phyloP scores from a whole-genome alignment of 2,113 vertebrate species.

The Phaethon lepturus region DNA sequence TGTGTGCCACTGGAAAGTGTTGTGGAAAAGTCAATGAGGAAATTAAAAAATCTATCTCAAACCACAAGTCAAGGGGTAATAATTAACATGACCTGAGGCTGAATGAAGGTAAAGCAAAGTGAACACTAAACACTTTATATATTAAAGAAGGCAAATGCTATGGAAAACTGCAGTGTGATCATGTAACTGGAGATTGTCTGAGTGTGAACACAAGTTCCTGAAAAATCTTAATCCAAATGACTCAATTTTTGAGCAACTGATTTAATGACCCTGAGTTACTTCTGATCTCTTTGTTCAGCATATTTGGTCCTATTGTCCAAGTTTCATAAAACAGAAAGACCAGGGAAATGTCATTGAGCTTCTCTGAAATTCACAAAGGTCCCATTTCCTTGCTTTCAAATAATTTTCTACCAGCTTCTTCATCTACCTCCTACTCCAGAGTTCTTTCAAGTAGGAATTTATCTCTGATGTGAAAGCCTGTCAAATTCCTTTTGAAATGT shows the following conservation, averaged over 20 bases:
- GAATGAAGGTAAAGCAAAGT: constrained; percentile 3
- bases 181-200: neutral
- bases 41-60: neutral
- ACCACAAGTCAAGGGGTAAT: neutral
- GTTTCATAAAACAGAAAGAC: neutral
- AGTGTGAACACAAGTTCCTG: neutral
- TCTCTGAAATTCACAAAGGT: neutral
- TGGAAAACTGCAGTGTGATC: neutral
- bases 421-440: constrained; percentile 8
- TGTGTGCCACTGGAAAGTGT: neutral
- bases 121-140: neutral
- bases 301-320: neutral
- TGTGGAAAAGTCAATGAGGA: neutral
- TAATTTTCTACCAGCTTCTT: neutral
- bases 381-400: neutral
- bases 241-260: neutral
- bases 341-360: neutral
- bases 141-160: neutral
- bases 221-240: neutral
- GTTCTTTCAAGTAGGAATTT: neutral
- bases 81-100: neutral
- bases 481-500: constrained; percentile 52
- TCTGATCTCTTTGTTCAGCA: neutral
- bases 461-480: constrained; percentile 20
- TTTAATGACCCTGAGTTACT: neutral